phyloP scores from a whole-genome alignment of 2,888 invertebrate genomes.

The Acanthococcus lagerstroemiae region DNA sequence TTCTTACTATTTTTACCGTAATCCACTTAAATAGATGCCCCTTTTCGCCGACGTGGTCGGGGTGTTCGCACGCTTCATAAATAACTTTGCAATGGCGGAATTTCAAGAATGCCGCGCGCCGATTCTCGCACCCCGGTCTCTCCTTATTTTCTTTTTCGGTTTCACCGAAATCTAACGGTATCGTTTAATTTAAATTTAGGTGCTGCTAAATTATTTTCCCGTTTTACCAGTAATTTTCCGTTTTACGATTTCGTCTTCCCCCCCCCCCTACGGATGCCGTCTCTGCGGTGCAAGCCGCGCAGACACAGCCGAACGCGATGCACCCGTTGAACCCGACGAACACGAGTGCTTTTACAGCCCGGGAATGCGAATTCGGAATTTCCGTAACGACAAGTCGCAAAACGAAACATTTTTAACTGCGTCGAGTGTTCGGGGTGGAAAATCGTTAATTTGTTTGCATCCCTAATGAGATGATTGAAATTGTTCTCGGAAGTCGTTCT shows the following conservation, averaged over 20 bases:
- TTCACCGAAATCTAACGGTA: not conserved
- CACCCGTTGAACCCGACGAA: too few relatives aligned
- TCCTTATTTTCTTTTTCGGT: not conserved
- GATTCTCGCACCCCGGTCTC: not conserved
- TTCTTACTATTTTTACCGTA: constrained; percentile 18
- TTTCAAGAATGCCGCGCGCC: constrained; percentile 13
- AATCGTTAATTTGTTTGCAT: too few relatives aligned
- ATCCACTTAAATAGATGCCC: constrained; percentile 19
- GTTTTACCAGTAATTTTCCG: constrained; percentile 5
- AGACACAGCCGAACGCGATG: too few relatives aligned
- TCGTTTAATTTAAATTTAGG: constrained; percentile 28
- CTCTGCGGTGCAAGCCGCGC: too few relatives aligned
- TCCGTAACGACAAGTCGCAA: too few relatives aligned
- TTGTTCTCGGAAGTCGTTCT: too few relatives aligned
- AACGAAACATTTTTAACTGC: too few relatives aligned
- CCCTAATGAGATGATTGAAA: too few relatives aligned
- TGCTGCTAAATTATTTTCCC: constrained; percentile 21
- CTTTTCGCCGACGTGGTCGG: not conserved
- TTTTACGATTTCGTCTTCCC: constrained; percentile 3
- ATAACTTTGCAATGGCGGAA: constrained; percentile 18
- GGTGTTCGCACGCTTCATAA: constrained; percentile 15
- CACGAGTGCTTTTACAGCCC: too few relatives aligned
- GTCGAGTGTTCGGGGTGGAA: too few relatives aligned
- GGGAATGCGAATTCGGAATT: too few relatives aligned
- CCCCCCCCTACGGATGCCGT: too few relatives aligned